These are phyloP conservation scores for Dendrolimus houi DNA, from an alignment of 2,888 invertebrate genomes.

Conservation along the genomic window DNA sequence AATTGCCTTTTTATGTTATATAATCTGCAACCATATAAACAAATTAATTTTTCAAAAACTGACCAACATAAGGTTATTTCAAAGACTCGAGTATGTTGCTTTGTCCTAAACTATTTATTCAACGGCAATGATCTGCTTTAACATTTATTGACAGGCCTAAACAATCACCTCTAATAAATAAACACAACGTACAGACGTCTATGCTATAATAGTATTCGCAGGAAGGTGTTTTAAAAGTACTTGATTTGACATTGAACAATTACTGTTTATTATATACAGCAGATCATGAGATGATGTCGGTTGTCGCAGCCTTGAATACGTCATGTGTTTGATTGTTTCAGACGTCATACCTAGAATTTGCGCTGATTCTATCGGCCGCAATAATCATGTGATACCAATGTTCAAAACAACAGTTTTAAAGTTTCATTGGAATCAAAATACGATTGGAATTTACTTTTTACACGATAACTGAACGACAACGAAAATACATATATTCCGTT, in stretches of 20 bases:
- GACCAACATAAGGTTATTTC: too few species aligned
- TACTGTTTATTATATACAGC: constrained; percentile 57
- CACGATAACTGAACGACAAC: too few species aligned
- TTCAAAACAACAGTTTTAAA: too few species aligned
- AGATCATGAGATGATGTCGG: constrained; percentile 52
- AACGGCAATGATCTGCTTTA: background rate
- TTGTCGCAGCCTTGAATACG: constrained; percentile 54
- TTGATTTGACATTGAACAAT: constrained; percentile 51
- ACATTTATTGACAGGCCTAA: background rate
- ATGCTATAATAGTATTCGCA: constrained; percentile 9
- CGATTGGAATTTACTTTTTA: too few species aligned
- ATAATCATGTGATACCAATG: background rate
- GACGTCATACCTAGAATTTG: constrained; percentile 53
- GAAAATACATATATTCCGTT: too few species aligned
- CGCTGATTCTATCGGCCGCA: constrained; percentile 24
- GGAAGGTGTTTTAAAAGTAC: constrained; percentile 16
- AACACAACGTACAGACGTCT: background rate
- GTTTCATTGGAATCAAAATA: too few species aligned
- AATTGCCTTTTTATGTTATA: too few species aligned
- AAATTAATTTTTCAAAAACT: too few species aligned
- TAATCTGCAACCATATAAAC: too few species aligned
- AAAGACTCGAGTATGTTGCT: too few species aligned
- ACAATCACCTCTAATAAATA: background rate
- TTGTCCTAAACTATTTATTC: background rate
- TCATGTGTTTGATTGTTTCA: constrained; percentile 59